phyloP scores from a whole-genome alignment of 2,113 vertebrate species.

The Lagopus muta region DNA sequence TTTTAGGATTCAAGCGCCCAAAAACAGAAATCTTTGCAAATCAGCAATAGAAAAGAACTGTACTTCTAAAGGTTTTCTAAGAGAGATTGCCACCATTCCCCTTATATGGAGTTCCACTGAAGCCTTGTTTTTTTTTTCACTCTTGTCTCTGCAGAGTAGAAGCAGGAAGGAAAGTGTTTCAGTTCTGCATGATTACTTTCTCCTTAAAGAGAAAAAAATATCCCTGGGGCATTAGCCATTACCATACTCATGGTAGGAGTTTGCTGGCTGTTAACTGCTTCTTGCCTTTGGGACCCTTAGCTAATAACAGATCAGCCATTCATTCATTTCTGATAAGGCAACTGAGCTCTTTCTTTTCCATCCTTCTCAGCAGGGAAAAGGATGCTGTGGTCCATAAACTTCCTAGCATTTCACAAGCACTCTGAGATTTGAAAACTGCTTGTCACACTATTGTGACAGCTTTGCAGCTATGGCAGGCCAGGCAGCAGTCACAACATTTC shows the following conservation, averaged over 20 bases:
- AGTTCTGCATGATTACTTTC: not conserved
- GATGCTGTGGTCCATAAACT: not conserved
- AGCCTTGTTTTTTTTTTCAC: not conserved
- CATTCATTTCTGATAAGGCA: not conserved
- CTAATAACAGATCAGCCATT: not conserved
- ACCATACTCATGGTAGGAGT: not conserved
- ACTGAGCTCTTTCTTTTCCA: not conserved
- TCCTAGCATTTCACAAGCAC: not conserved
- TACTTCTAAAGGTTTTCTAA: not conserved
- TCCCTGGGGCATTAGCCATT: not conserved
- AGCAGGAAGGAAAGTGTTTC: not conserved
- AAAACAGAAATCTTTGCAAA: not conserved
- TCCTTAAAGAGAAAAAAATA: not conserved
- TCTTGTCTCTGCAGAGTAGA: not conserved
- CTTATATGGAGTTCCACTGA: not conserved
- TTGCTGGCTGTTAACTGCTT: not conserved
- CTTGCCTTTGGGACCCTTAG: not conserved
- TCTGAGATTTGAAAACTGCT: not conserved
- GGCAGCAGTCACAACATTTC: not conserved
- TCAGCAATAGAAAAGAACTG: not conserved
- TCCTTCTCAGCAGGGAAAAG: not conserved
- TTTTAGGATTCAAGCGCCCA: rapidly evolving
- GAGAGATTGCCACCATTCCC: not conserved
- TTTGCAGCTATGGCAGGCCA: not conserved
- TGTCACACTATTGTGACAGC: not conserved